Evolutionary conservation across 2,113 vertebrate genomes (phyloP).

Genomic region (Vireo altiloquus): DNA sequence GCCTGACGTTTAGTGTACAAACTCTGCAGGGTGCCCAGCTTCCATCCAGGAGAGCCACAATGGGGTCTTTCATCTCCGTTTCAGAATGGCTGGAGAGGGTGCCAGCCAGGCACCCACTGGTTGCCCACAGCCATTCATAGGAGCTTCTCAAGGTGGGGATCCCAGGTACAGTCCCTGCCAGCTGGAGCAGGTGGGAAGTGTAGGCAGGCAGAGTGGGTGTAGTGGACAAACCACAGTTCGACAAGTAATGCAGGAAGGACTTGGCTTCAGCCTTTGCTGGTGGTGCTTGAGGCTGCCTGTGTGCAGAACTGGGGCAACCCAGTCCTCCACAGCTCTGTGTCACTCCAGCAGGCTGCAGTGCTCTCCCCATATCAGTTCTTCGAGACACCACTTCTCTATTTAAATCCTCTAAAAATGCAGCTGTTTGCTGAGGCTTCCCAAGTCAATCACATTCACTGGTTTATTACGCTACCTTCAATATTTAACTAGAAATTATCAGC

Average conservation of each 20-base stretch:
- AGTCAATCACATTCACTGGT: neutral
- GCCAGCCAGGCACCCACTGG: neutral
- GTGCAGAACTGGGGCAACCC: neutral
- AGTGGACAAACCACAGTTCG: neutral
- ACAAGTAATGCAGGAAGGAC: neutral
- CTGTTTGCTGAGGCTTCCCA: neutral
- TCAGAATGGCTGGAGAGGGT: neutral
- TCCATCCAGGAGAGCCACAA: neutral
- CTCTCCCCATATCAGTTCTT: neutral
- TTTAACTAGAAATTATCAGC: neutral
- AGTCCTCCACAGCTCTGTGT: rapidly evolving
- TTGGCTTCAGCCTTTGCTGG: neutral
- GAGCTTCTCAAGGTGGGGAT: neutral
- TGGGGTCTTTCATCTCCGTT: rapidly evolving
- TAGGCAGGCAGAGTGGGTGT: rapidly evolving
- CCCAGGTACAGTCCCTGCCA: neutral
- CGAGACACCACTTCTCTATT: neutral
- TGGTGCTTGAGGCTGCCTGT: neutral
- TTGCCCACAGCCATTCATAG: neutral
- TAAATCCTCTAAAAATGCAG: neutral
- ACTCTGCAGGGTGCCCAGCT: neutral
- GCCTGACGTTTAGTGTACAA: neutral
- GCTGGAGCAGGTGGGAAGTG: neutral
- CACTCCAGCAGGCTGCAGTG: neutral
- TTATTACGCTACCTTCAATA: neutral